Base-by-base conservation (phyloP, 2,888 invertebrate species). In the Meiosimyza platycephala region DNA sequence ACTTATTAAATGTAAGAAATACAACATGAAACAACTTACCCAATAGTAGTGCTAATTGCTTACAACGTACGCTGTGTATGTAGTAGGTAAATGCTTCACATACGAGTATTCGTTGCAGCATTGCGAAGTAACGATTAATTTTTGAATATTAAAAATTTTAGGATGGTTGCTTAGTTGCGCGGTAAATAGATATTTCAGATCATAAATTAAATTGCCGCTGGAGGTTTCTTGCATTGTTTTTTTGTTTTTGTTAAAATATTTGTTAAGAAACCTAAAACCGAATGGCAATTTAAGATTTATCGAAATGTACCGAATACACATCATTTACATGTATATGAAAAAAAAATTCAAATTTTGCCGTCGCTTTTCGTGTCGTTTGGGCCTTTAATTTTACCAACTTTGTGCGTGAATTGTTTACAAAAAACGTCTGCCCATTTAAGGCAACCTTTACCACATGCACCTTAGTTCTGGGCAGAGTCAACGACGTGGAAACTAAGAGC, bases 351-450 rank as follows among this genome's bases (percentile, higher is more conserved):
- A 47, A 13, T 57, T 13, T 16, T 57, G 40, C 40, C 40, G 40
- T 54, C 52, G 28, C 16, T 80, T 80, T 81, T 76, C 77, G 64
- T 80, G 80, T 79, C 79, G 79, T 80, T 80, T 78, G 82, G 82
- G 82, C 80, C 78, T 78, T n/a, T 71, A 72, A 77, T 85, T 85
- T 85, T 85, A 85, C 85, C 85, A 85, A 76, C 82, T 85, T 85
- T 85, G 85, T 85, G 85, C 85, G 85, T 85, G 85, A 85, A 85
- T 83, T 84, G 82, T 85, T 85, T 85, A 85, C 85, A 85, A 85
- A 85, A 85, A 85, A 85, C 85, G 85, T 85, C 85, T 86, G 85
- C 85, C 85, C 85, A 85, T 83, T 82, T 83, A 28, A n/a, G 15
- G 48, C n/a, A 51, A 71, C 81, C 83, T 81, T 83, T 83, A 80